Evolutionary conservation across 2,888 invertebrate species (phyloP).

Genomic region (Drosophila anomelani): DNA sequence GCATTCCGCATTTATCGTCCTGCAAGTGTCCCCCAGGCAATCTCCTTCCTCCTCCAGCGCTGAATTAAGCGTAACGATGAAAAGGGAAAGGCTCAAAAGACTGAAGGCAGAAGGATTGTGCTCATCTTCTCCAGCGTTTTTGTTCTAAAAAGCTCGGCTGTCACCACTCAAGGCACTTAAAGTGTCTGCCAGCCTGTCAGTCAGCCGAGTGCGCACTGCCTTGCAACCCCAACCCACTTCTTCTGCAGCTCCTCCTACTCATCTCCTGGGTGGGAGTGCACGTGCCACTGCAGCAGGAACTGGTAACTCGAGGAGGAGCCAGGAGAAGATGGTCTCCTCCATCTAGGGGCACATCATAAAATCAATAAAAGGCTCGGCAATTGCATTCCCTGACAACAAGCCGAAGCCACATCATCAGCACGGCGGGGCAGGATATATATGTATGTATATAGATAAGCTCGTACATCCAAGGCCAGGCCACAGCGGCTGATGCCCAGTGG

Average conservation of each 20-base stretch:
- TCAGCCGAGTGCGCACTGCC: neutral
- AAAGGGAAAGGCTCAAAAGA: slow-evolving; percentile 9
- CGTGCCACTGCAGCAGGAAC: slow-evolving; percentile 55
- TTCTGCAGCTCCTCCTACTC: neutral
- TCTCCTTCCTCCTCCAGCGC: neutral
- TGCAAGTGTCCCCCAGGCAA: slow-evolving; percentile 14
- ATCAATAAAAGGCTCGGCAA: slow-evolving; percentile 72
- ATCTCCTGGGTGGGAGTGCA: slow-evolving; percentile 64
- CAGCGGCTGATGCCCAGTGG: slow-evolving; percentile 25
- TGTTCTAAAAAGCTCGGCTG: slow-evolving; percentile 21
- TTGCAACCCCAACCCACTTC: neutral
- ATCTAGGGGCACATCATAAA: slow-evolving; percentile 32
- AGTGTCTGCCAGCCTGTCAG: slow-evolving; percentile 14
- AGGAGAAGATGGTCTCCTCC: slow-evolving; percentile 9
- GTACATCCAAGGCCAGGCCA: slow-evolving; percentile 36
- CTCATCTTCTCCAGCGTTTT: neutral
- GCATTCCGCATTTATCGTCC: slow-evolving; percentile 11
- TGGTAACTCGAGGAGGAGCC: slow-evolving; percentile 18
- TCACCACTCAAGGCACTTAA: slow-evolving; percentile 36
- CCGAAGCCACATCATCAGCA: slow-evolving; percentile 35
- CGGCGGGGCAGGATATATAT: neutral
- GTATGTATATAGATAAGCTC: neutral
- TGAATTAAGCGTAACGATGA: slow-evolving; percentile 12
- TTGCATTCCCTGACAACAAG: slow-evolving; percentile 54
- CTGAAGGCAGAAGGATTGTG: neutral